These are phyloP conservation scores for Drosophila hydei DNA, from an alignment of 1,140 invertebrate species.

Conservation along the genomic window DNA sequence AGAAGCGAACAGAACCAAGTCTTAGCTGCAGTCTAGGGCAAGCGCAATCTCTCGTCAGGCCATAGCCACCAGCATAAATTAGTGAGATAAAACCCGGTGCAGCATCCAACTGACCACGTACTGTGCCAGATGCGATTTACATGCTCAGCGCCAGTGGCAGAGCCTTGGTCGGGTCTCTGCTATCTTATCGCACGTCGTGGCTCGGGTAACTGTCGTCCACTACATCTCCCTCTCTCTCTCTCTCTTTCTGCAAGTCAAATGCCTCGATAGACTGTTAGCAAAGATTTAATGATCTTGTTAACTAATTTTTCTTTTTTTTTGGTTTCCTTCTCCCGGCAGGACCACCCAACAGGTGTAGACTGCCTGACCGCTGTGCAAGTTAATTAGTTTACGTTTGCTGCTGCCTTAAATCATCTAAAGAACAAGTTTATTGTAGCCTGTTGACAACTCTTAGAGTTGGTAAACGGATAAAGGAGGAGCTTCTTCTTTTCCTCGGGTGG, in stretches of 20 bases:
- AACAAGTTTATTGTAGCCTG: conserved; percentile 34
- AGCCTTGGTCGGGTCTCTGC: not conserved
- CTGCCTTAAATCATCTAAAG: conserved; percentile 40
- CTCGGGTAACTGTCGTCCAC: conserved; percentile 31
- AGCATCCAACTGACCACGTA: conserved; percentile 39
- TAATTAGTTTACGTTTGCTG: conserved; percentile 60
- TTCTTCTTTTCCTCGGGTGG: too few relatives aligned
- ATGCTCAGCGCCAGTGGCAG: conserved; percentile 25
- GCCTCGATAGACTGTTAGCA: conserved; percentile 62
- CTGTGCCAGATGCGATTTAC: conserved; percentile 45
- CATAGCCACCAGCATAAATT: conserved; percentile 73
- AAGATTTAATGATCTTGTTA: conserved; percentile 81
- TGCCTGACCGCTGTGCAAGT: conserved; percentile 59
- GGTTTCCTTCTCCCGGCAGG: not conserved
- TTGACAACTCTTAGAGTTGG: not conserved
- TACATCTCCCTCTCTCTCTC: conserved; percentile 26
- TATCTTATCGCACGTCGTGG: conserved; percentile 58
- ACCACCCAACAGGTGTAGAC: conserved; percentile 63
- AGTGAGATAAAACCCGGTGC: conserved; percentile 73
- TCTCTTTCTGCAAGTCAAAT: conserved; percentile 38
- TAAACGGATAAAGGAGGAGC: conserved; percentile 2
- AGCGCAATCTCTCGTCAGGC: conserved; percentile 54
- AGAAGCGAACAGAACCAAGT: too few relatives aligned
- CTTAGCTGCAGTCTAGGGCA: conserved; percentile 27
- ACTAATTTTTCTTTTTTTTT: conserved; percentile 65